phyloP scores from a whole-genome alignment of 2,113 vertebrate genomes.

The Trogon surrucura region DNA sequence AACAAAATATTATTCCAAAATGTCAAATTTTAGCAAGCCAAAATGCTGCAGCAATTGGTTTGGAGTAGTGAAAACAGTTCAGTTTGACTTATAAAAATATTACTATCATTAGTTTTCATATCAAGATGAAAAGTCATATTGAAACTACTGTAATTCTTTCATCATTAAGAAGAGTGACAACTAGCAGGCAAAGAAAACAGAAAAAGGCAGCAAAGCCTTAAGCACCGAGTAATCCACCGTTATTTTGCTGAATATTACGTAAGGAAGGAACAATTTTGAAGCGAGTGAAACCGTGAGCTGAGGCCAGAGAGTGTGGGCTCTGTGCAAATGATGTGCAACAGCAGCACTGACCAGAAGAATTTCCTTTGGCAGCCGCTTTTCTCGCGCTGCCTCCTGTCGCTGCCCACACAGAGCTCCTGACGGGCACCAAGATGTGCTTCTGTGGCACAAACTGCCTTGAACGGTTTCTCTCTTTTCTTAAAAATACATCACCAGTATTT shows the following conservation, averaged over 20 bases:
- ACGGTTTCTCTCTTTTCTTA: not conserved
- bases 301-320: not conserved
- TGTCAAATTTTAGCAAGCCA: slow-evolving; percentile 45
- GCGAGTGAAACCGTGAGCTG: not conserved
- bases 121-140: slow-evolving; percentile 39
- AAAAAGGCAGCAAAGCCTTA: not conserved
- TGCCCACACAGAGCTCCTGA: not conserved
- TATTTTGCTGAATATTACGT: not conserved
- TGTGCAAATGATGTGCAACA: not conserved
- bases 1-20: slow-evolving; percentile 24
- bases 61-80: slow-evolving; percentile 56
- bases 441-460: not conserved
- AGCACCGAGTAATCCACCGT: not conserved
- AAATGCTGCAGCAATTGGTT: slow-evolving; percentile 29
- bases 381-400: not conserved
- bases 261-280: not conserved
- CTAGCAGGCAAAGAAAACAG: not conserved
- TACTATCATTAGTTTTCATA: slow-evolving; percentile 26
- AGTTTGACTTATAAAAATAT: slow-evolving; percentile 40
- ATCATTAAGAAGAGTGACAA: not conserved
- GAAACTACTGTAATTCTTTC: slow-evolving; percentile 18
- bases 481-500: not conserved
- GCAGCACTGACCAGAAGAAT: not conserved
- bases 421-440: not conserved
- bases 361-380: not conserved